These are phyloP conservation scores for Pongo pygmaeus DNA, from an alignment of 2,113 vertebrate genomes.

Conservation along the genomic window DNA sequence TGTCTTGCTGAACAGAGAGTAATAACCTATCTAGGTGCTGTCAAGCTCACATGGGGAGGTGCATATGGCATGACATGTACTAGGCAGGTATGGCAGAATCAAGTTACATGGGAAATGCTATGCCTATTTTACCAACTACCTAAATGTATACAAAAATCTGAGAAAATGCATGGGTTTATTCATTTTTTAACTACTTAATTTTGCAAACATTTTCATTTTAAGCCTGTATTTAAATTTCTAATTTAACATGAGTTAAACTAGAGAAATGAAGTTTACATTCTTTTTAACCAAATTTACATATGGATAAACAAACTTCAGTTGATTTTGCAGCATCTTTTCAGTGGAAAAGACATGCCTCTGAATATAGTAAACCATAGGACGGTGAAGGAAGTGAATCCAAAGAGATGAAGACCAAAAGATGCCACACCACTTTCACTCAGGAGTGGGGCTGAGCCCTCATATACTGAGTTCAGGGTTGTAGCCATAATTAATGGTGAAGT, in stretches of 20 bases:
- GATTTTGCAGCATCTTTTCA: neutral
- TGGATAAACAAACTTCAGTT: neutral
- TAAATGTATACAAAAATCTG: neutral
- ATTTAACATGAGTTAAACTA: constrained; percentile 16
- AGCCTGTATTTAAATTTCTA: neutral
- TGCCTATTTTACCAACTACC: neutral
- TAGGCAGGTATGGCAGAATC: neutral
- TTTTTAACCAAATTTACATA: neutral
- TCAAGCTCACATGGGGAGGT: neutral
- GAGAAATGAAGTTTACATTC: neutral
- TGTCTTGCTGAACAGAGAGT: neutral
- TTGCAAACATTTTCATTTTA: neutral
- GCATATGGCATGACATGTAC: neutral
- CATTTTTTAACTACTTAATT: constrained; percentile 14
- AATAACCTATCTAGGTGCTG: neutral
- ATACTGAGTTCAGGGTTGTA: neutral
- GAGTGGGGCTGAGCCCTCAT: neutral
- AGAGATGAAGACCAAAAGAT: neutral
- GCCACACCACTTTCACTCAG: neutral
- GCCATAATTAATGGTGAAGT: neutral
- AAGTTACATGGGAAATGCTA: neutral
- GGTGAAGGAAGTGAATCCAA: neutral
- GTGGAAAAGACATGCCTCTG: neutral
- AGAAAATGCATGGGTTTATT: neutral
- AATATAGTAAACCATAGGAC: neutral